These are phyloP conservation scores for Uria aalge DNA, from an alignment of 2,113 vertebrate species.

Conservation along the genomic window DNA sequence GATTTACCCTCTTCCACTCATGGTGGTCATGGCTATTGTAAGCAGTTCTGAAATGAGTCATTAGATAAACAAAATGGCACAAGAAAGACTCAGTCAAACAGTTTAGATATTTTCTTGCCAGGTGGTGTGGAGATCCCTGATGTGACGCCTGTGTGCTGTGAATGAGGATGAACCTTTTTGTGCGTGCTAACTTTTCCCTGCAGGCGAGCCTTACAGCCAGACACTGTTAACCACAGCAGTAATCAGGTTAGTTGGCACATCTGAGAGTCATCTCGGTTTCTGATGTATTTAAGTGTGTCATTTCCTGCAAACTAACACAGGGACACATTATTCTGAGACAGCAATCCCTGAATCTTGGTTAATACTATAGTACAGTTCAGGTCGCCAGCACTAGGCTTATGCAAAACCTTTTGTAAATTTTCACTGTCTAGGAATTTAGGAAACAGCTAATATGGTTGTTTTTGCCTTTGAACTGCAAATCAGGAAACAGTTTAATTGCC, in stretches of 20 bases:
- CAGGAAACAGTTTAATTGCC: not conserved
- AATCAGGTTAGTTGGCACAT: not conserved
- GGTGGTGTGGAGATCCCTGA: not conserved
- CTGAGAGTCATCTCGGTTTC: not conserved
- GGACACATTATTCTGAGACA: not conserved
- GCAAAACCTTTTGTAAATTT: not conserved
- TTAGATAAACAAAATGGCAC: not conserved
- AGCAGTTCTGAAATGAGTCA: not conserved
- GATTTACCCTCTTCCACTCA: not conserved
- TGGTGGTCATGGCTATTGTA: not conserved
- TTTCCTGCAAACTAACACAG: not conserved
- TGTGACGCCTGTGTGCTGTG: not conserved
- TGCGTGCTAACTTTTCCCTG: fast-evolving
- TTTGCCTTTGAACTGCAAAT: not conserved
- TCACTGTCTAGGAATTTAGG: not conserved
- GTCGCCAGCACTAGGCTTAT: not conserved
- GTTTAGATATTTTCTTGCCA: not conserved
- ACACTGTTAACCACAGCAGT: fast-evolving
- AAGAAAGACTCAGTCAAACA: not conserved
- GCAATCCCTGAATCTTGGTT: not conserved
- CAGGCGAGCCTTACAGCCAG: fast-evolving
- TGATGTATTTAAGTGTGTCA: not conserved
- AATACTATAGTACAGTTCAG: not conserved
- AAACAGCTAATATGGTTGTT: not conserved
- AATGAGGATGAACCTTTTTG: too few relatives aligned